These are phyloP conservation scores for Heteromormyrus szaboi DNA, from an alignment of 2,797 vertebrate genomes.

Conservation along the genomic window DNA sequence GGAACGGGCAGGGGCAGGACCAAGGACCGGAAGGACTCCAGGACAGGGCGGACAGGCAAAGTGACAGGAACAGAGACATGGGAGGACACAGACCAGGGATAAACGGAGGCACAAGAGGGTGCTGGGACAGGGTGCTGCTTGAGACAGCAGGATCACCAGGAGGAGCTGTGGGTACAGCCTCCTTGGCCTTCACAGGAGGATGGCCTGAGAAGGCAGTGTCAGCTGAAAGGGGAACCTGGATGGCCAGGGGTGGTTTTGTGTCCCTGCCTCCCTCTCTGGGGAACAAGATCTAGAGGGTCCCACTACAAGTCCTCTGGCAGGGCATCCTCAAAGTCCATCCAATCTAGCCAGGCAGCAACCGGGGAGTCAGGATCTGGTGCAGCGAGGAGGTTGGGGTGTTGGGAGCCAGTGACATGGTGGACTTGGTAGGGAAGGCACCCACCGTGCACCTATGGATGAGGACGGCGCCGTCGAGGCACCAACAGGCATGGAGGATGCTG, in stretches of 20 bases:
- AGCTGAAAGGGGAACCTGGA: not conserved
- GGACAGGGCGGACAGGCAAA: not conserved
- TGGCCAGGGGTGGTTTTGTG: not conserved
- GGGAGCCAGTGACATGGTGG: not conserved
- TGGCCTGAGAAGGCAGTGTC: not conserved
- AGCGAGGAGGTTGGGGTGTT: not conserved
- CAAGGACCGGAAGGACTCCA: not conserved
- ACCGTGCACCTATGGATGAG: not conserved
- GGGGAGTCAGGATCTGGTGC: not conserved
- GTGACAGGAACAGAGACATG: not conserved
- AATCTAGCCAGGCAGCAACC: not conserved
- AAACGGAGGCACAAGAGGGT: not conserved
- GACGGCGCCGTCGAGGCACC: not conserved
- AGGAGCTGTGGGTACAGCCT: not conserved
- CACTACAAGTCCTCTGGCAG: not conserved
- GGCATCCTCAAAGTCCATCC: not conserved
- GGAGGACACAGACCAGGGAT: not conserved
- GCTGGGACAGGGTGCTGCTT: not conserved
- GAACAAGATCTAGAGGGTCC: not conserved
- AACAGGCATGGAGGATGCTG: not conserved
- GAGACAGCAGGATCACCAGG: not conserved
- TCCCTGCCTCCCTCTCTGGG: not conserved
- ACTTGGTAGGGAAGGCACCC: not conserved
- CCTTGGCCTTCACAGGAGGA: not conserved
- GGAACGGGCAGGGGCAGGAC: not conserved